phyloP scores from a whole-genome alignment of 2,888 invertebrate genomes.

The Leucoma salicis region DNA sequence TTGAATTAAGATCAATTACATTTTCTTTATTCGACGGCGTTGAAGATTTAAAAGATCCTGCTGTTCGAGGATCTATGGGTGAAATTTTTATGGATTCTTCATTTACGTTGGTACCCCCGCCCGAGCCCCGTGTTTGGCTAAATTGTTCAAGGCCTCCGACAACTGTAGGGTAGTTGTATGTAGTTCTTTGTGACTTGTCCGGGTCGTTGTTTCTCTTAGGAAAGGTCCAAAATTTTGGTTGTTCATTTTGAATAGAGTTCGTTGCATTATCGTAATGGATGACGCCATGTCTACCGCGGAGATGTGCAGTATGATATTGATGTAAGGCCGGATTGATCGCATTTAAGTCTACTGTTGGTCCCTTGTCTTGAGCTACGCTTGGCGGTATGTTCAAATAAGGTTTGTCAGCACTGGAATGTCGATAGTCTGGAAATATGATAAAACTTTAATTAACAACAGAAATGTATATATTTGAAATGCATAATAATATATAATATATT shows the following conservation, averaged over 20 bases:
- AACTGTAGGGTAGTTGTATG: constrained; percentile 41
- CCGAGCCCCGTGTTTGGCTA: constrained; percentile 27
- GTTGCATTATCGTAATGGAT: constrained; percentile 55
- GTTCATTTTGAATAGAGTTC: constrained; percentile 44
- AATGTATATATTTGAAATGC: too few relatives aligned
- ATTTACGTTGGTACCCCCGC: constrained; percentile 25
- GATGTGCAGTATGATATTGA: constrained; percentile 58
- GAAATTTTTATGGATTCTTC: constrained; percentile 83
- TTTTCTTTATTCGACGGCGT: constrained; percentile 84
- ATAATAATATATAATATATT: too few relatives aligned
- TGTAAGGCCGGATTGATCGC: constrained; percentile 56
- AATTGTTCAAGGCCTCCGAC: constrained; percentile 31
- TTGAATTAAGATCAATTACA: constrained; percentile 72
- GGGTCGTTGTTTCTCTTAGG: constrained; percentile 64
- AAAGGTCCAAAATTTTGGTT: constrained; percentile 83
- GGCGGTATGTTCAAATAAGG: constrained; percentile 57
- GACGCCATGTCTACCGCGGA: constrained; percentile 60
- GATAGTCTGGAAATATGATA: constrained; percentile 80
- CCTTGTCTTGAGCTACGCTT: constrained; percentile 47
- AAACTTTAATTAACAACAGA: constrained; percentile 1
- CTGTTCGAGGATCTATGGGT: constrained; percentile 85
- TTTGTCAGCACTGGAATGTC: constrained; percentile 84
- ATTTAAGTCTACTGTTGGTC: constrained; percentile 52
- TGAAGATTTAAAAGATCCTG: constrained; percentile 84
- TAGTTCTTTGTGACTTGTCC: constrained; percentile 36